phyloP scores from a whole-genome alignment of 2,113 vertebrate species.

The Hyaena hyaena region DNA sequence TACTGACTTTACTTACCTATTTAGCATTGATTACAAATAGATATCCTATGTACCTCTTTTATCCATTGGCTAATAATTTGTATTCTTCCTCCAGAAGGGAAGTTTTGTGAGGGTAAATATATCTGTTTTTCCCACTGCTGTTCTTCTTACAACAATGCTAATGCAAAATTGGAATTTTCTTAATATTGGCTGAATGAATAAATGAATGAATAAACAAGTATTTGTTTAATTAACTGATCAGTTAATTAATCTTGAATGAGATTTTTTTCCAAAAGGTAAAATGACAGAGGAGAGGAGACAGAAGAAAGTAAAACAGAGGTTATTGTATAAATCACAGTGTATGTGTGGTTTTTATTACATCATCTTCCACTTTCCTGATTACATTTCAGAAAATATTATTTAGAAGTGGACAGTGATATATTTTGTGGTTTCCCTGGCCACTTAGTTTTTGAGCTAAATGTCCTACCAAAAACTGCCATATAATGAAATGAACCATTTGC shows the following conservation, averaged over 20 bases:
- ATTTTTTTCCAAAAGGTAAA: background rate
- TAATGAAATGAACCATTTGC: slow-evolving; percentile 44
- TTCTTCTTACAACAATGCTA: background rate
- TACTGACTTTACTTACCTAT: background rate
- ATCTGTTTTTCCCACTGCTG: background rate
- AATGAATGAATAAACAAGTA: background rate
- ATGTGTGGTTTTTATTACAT: background rate
- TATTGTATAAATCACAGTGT: background rate
- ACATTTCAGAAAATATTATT: slow-evolving; percentile 25
- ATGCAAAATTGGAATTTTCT: background rate
- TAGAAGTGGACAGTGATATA: slow-evolving; percentile 18
- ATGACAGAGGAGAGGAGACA: background rate
- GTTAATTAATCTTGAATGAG: background rate
- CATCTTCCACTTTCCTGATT: slow-evolving; percentile 37
- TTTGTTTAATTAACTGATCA: background rate
- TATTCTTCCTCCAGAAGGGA: background rate
- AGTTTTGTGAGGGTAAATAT: background rate
- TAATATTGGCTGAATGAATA: background rate
- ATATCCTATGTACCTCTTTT: background rate
- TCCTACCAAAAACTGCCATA: background rate
- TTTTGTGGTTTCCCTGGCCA: slow-evolving; percentile 40
- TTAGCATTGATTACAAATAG: background rate
- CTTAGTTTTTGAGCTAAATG: background rate
- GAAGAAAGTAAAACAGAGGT: background rate
- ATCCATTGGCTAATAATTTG: background rate